These are phyloP conservation scores for human DNA, from an alignment of 2,113 vertebrate species.

Conservation along the genomic window DNA sequence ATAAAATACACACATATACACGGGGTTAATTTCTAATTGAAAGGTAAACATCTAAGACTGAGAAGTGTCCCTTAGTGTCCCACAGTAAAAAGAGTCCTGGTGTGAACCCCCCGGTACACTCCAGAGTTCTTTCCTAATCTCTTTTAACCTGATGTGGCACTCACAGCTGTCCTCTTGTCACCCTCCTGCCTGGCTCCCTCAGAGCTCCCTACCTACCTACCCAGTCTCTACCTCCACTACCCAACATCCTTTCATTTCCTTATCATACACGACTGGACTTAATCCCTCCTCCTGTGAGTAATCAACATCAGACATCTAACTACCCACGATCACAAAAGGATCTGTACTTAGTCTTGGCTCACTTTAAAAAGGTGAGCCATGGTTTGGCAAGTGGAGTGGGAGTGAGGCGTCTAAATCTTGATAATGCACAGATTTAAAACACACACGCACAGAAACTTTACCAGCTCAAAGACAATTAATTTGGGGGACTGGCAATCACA, in stretches of 20 bases:
- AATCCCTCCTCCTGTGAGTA: rapidly evolving
- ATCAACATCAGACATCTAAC: neutral
- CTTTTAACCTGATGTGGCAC: neutral
- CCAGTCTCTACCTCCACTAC: neutral
- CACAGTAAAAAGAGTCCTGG: neutral
- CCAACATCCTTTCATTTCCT: neutral
- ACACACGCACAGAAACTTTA: neutral
- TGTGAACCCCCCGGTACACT: neutral
- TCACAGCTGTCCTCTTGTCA: neutral
- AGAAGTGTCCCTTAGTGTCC: neutral
- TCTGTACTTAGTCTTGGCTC: neutral
- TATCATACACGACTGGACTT: neutral
- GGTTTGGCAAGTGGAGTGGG: neutral
- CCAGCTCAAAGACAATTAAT: constrained; percentile 44
- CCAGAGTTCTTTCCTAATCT: neutral
- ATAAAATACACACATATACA: neutral
- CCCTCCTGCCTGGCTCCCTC: neutral
- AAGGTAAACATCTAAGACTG: neutral
- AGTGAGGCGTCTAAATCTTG: neutral
- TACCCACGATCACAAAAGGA: neutral
- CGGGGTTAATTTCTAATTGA: neutral
- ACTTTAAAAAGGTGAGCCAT: neutral
- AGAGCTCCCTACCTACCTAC: neutral
- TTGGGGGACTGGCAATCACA: constrained; percentile 37
- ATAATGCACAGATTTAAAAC: neutral